Percentiles rank a stretch among this genome's conserved stretches.
Conservation (phyloP, 2,113 vertebrate genomes). For the Cebidichthys violaceus region DNA sequence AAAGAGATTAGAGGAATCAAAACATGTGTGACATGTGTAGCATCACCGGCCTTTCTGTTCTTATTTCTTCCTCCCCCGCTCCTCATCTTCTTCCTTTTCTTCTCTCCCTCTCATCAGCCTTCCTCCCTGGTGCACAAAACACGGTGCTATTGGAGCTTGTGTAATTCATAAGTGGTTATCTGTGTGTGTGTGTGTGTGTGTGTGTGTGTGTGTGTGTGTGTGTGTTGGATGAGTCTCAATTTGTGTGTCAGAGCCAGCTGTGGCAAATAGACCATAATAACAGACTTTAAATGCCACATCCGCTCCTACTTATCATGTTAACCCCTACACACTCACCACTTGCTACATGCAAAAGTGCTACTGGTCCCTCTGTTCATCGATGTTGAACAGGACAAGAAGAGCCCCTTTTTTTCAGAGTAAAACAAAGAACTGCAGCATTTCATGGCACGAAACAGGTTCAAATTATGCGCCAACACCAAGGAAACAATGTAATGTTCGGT, state of each 20-base stretch:
- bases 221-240: slow-evolving; percentile 32
- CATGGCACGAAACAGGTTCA: not conserved
- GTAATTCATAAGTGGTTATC: slow-evolving; percentile 6
- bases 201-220: slow-evolving; percentile 17
- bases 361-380: not conserved
- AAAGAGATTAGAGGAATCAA: slow-evolving; percentile 34
- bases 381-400: not conserved
- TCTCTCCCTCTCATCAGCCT: slow-evolving; percentile 6
- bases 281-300: slow-evolving; percentile 46
- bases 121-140: slow-evolving; percentile 14
- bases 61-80: slow-evolving; percentile 19
- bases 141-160: not conserved
- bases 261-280: slow-evolving; percentile 53
- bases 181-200: slow-evolving; percentile 13
- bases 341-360: not conserved
- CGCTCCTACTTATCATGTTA: slow-evolving; percentile 32
- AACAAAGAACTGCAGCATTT: not conserved
- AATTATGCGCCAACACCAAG: not conserved
- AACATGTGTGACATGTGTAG: slow-evolving; percentile 6
- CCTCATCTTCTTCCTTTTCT: slow-evolving; percentile 7
- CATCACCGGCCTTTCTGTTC: slow-evolving; percentile 13
- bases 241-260: slow-evolving; percentile 47
- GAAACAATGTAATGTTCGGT: not conserved
- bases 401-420: not conserved
- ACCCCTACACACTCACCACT: not conserved